A percentile compares a stretch with the other conserved stretches of the same genome.
These are phyloP conservation scores for Pomacea canaliculata DNA, from an alignment of 2,888 invertebrate genomes.

Conservation along the genomic window DNA sequence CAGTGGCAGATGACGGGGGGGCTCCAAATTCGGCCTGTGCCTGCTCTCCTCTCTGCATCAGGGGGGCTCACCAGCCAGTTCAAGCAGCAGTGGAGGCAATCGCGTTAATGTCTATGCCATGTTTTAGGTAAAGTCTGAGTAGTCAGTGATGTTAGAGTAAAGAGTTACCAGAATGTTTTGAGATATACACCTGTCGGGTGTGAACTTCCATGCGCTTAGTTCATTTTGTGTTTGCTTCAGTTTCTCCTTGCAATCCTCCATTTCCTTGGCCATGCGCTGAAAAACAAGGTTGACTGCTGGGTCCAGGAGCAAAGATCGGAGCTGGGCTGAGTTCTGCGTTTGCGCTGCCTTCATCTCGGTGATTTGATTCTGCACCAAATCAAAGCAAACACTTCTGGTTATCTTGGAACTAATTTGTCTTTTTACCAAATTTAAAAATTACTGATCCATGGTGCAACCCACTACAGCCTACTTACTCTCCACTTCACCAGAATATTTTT, in stretches of 20 bases:
- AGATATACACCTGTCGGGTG: slow-evolving; percentile 86
- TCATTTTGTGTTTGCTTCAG: slow-evolving; percentile 98
- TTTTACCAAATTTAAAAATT: no score
- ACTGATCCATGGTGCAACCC: no score
- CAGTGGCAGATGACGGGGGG: slow-evolving; percentile 5
- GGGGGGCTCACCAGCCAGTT: slow-evolving; percentile 5
- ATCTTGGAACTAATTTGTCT: no score
- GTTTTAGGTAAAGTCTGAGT: slow-evolving; percentile 21
- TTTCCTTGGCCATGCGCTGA: slow-evolving; percentile 89
- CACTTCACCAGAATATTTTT: no score
- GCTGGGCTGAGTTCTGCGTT: slow-evolving; percentile 81
- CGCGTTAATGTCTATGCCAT: neutral
- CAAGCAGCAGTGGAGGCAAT: slow-evolving; percentile 15
- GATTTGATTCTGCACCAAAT: slow-evolving; percentile 83
- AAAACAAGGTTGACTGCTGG: slow-evolving; percentile 95
- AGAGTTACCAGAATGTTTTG: slow-evolving; percentile 44
- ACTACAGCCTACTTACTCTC: no score
- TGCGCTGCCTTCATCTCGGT: slow-evolving; percentile 91
- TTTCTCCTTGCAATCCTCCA: slow-evolving; percentile 88
- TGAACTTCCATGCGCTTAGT: slow-evolving; percentile 98
- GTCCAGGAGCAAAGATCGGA: slow-evolving; percentile 89
- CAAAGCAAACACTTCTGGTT: neutral
- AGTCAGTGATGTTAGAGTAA: slow-evolving; percentile 30
- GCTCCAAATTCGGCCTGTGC: neutral
- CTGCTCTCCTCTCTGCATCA: neutral